phyloP scores from a whole-genome alignment of 1,140 invertebrate species.

The Platorchestia sp. region DNA sequence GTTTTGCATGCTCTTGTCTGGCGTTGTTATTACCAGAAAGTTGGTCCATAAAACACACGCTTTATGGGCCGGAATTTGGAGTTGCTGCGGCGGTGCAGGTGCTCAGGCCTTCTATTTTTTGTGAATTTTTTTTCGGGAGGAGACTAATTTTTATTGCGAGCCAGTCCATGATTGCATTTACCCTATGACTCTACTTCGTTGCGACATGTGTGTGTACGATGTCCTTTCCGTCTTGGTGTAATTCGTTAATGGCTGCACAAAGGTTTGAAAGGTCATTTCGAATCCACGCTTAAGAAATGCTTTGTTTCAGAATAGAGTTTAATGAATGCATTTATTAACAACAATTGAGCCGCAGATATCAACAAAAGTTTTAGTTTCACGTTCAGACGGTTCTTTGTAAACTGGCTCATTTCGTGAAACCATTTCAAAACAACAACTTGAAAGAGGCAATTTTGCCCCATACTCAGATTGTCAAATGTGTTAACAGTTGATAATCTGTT shows the following conservation, averaged over 20 bases:
- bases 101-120: background rate
- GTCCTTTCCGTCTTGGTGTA: background rate
- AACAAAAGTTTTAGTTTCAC: background rate
- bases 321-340: background rate
- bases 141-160: background rate
- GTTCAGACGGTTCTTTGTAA: background rate
- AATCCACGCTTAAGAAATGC: background rate
- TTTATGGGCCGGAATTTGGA: conserved; percentile 49
- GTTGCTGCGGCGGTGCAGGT: conserved; percentile 39
- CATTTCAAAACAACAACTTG: background rate
- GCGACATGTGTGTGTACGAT: background rate
- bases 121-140: background rate
- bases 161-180: background rate
- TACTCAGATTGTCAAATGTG: background rate
- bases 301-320: background rate
- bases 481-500: background rate
- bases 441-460: background rate
- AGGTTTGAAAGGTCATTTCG: background rate
- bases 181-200: background rate
- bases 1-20: conserved; percentile 47
- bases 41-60: conserved; percentile 51
- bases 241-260: background rate
- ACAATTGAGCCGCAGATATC: background rate
- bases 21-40: conserved; percentile 47
- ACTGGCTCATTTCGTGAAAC: background rate